phyloP scores from a whole-genome alignment of 1,140 invertebrate species.

The Lysiphlebus fabarum region DNA sequence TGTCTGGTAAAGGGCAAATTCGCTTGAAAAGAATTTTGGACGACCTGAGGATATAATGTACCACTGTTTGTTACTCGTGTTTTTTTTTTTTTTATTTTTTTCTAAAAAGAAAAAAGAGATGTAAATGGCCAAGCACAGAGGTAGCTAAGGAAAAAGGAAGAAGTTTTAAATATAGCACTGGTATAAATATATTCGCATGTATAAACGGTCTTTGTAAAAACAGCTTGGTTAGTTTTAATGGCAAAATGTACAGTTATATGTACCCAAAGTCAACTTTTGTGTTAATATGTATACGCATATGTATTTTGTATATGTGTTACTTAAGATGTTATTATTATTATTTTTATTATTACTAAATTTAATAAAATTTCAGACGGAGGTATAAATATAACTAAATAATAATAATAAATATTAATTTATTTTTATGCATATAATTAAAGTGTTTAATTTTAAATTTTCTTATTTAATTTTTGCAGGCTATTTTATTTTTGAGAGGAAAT shows the following conservation, averaged over 20 bases:
- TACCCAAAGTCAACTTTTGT: no score
- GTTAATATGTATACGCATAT: no score
- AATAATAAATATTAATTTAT: conserved; percentile 17
- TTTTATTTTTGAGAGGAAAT: no score
- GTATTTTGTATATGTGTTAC: no score
- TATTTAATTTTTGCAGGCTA: no score
- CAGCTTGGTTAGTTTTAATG: conserved; percentile 14
- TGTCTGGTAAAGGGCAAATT: conserved; percentile 12
- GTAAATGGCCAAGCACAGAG: neutral
- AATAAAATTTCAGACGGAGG: no score
- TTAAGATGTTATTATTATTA: no score
- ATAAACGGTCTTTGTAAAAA: conserved; percentile 44
- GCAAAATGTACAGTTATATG: conserved; percentile 33
- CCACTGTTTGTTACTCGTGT: neutral
- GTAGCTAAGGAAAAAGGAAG: no score
- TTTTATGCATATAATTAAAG: no score
- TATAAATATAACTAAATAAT: no score
- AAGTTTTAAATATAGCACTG: conserved; percentile 31
- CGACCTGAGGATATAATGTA: conserved; percentile 8
- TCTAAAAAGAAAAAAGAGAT: neutral
- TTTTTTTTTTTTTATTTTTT: conserved; percentile 6
- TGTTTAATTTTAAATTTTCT: no score
- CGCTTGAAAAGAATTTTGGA: conserved; percentile 9
- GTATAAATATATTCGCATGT: conserved; percentile 30
- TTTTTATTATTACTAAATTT: no score